These are phyloP conservation scores for Zelostemma sp. DNA, from an alignment of 1,140 invertebrate species.

Conservation along the genomic window DNA sequence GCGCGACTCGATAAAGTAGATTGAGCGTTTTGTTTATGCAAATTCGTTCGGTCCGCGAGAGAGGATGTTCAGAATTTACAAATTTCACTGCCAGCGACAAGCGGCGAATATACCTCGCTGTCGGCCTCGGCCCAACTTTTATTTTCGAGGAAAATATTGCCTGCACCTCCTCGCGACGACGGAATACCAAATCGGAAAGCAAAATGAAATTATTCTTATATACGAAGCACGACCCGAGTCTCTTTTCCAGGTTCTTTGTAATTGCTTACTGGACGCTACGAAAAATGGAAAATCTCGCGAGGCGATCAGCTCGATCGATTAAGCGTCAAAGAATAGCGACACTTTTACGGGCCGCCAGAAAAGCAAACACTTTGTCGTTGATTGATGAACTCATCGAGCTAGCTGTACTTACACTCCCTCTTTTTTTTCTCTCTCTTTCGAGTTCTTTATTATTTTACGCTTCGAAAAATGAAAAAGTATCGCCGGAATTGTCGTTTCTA, in stretches of 20 bases:
- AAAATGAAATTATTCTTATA: conserved; percentile 28
- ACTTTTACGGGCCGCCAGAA: conserved; percentile 58
- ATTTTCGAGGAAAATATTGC: conserved; percentile 32
- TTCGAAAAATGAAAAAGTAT: no score
- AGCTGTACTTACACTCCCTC: conserved; percentile 12
- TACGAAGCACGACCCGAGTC: conserved; percentile 41
- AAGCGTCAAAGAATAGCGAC: no score
- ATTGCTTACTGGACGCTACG: no score
- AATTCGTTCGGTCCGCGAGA: conserved; percentile 28
- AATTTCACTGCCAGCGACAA: conserved; percentile 18
- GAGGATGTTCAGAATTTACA: conserved; percentile 31
- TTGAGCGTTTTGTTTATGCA: conserved; percentile 47
- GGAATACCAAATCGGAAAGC: conserved; percentile 42
- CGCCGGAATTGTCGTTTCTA: not conserved
- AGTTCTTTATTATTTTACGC: no score
- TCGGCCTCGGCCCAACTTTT: conserved; percentile 10
- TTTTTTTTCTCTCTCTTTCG: conserved; percentile 7
- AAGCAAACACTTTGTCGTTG: conserved; percentile 62
- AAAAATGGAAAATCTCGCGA: no score
- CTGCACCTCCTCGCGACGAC: conserved; percentile 7
- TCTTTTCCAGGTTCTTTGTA: conserved; percentile 13
- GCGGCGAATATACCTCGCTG: conserved; percentile 5
- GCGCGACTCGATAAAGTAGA: conserved; percentile 39
- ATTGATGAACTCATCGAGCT: conserved; percentile 65
- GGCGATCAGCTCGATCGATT: no score